phyloP scores from a whole-genome alignment of 2,888 invertebrate species.

The Acanthacorydalis orientalis region DNA sequence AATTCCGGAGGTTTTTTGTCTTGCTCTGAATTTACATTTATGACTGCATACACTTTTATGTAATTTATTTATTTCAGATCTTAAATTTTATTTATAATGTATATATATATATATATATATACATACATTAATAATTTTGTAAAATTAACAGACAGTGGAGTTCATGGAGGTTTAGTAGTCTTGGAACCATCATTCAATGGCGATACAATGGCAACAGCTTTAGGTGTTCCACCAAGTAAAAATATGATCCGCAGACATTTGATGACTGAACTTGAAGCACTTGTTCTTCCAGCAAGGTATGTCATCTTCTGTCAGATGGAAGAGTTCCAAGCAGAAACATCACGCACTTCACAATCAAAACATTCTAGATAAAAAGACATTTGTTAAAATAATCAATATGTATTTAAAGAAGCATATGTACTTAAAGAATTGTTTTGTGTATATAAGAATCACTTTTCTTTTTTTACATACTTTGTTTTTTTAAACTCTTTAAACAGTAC shows the following conservation, averaged over 20 bases:
- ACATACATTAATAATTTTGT: conserved; percentile 8
- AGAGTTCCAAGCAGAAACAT: conserved; percentile 63
- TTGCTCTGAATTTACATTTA: not conserved
- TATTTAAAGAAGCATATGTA: too few relatives aligned
- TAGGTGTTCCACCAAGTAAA: conserved; percentile 83
- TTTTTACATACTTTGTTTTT: too few relatives aligned
- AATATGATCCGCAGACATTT: conserved; percentile 86
- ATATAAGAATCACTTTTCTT: too few relatives aligned
- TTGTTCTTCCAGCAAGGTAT: conserved; percentile 87
- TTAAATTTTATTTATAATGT: too few relatives aligned
- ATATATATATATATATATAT: conserved; percentile 2
- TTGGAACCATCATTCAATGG: conserved; percentile 87
- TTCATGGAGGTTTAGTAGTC: conserved; percentile 86
- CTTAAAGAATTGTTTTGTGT: too few relatives aligned
- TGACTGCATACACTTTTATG: too few relatives aligned
- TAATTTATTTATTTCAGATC: not conserved
- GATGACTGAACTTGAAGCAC: conserved; percentile 76
- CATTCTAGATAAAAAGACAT: conserved; percentile 16
- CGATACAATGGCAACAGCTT: conserved; percentile 84
- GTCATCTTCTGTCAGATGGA: conserved; percentile 75
- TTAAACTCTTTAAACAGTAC: too few relatives aligned
- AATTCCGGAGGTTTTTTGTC: too few relatives aligned
- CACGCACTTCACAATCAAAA: conserved; percentile 47
- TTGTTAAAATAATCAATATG: not conserved
- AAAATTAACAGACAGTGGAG: conserved; percentile 61